phyloP scores from a whole-genome alignment of 2,888 invertebrate species.

The Drosophila mimetica region DNA sequence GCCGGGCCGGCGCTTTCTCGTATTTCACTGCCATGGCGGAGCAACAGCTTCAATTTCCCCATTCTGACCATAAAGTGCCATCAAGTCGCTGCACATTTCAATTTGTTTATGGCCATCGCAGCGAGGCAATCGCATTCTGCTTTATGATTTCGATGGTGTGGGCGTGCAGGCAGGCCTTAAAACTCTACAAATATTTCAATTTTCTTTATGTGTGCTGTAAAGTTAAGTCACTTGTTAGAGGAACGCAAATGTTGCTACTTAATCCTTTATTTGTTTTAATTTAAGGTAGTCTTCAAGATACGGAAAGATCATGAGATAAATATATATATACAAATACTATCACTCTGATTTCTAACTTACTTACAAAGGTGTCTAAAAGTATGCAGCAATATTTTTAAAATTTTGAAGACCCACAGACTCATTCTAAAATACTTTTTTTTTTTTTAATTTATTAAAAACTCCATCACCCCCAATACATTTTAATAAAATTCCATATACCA shows the following conservation, averaged over 20 bases:
- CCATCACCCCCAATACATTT: no score
- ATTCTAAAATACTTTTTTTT: no score
- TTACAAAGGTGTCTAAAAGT: neutral
- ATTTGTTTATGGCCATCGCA: conserved; percentile 72
- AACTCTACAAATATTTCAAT: conserved; percentile 27
- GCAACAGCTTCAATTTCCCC: conserved; percentile 49
- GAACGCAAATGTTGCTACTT: neutral
- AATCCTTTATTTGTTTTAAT: neutral
- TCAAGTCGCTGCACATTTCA: conserved; percentile 62
- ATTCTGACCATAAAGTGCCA: conserved; percentile 48
- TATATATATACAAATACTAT: no score
- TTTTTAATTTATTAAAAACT: no score
- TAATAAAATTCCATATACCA: no score
- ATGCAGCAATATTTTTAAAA: neutral
- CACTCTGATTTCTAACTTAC: neutral
- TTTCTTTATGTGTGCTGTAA: conserved; percentile 13
- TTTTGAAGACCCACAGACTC: no score
- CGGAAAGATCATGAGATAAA: no score
- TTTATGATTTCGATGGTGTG: conserved; percentile 34
- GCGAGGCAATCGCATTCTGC: conserved; percentile 44
- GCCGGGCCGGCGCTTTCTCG: conserved; percentile 36
- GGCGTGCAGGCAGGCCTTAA: conserved; percentile 10
- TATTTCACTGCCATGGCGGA: conserved; percentile 38
- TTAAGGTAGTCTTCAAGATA: no score
- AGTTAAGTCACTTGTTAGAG: conserved; percentile 3